phyloP scores from a whole-genome alignment of 2,797 vertebrate species.

The Astyanax mexicanus region DNA sequence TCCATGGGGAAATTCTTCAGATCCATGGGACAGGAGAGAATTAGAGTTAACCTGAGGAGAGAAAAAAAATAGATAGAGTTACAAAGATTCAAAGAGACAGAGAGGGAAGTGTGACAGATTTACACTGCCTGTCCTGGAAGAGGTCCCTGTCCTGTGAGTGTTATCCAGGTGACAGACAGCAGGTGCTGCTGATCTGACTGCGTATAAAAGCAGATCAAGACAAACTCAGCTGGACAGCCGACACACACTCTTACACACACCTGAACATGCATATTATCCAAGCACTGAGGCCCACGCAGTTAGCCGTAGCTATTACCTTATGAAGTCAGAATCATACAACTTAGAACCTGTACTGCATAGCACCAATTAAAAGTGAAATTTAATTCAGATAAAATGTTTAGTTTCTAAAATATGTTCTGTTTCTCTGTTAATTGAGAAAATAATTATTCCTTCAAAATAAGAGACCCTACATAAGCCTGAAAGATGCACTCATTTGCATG shows the following conservation, averaged over 20 bases:
- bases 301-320: no score
- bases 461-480: no score
- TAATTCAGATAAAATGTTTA: no score
- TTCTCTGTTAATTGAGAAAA: no score
- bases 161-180: background rate
- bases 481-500: no score
- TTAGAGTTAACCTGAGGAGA: conserved; percentile 85
- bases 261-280: no score
- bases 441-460: no score
- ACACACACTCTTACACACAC: background rate
- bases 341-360: no score
- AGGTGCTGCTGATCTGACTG: conserved; percentile 1
- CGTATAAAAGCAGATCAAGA: background rate
- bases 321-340: no score
- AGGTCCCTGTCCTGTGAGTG: background rate
- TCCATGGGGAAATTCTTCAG: conserved; percentile 98
- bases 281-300: no score
- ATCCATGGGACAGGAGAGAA: conserved; percentile 95
- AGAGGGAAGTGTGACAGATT: background rate
- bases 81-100: conserved; percentile 1
- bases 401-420: no score
- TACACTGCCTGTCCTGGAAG: background rate
- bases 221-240: background rate
- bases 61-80: background rate
- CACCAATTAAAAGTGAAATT: no score